phyloP scores from a whole-genome alignment of 2,888 invertebrate species.

The Deilephila porcellus region DNA sequence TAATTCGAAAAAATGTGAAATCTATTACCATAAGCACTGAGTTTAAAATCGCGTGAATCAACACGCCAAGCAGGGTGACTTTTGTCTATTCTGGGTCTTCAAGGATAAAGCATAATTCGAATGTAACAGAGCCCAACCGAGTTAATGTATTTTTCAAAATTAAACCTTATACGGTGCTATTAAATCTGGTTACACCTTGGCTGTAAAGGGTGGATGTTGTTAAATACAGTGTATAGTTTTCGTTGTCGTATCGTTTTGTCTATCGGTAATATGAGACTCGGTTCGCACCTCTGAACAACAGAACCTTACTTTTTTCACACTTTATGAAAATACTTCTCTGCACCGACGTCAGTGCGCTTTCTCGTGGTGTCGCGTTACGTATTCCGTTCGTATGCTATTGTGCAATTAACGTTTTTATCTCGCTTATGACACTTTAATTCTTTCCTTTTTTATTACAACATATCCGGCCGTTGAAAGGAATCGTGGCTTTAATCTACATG shows the following conservation, averaged over 20 bases:
- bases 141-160: conserved; percentile 47
- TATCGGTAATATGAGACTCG: conserved; percentile 80
- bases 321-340: conserved; percentile 68
- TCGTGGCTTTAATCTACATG: too few species aligned
- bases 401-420: conserved; percentile 35
- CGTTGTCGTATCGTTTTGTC: conserved; percentile 70
- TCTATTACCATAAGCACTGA: conserved; percentile 54
- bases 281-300: conserved; percentile 80
- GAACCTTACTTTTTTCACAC: conserved; percentile 75
- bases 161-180: conserved; percentile 49
- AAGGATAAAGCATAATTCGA: conserved; percentile 75
- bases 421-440: background rate
- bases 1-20: conserved; percentile 50
- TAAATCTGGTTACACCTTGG: conserved; percentile 53
- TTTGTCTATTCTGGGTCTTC: conserved; percentile 80
- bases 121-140: conserved; percentile 56
- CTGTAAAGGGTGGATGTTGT: conserved; percentile 42
- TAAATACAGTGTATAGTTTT: conserved; percentile 48
- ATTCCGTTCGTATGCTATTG: conserved; percentile 43
- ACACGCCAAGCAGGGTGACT: conserved; percentile 63
- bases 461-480: too few species aligned
- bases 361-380: conserved; percentile 63
- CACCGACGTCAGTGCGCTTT: conserved; percentile 58
- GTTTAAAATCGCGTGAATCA: conserved; percentile 59
- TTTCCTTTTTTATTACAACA: background rate